Evolutionary conservation across 1,140 invertebrate species (phyloP), one percentile per base, ranked within the genome.

Genomic region (Cotesia chilonis): DNA sequence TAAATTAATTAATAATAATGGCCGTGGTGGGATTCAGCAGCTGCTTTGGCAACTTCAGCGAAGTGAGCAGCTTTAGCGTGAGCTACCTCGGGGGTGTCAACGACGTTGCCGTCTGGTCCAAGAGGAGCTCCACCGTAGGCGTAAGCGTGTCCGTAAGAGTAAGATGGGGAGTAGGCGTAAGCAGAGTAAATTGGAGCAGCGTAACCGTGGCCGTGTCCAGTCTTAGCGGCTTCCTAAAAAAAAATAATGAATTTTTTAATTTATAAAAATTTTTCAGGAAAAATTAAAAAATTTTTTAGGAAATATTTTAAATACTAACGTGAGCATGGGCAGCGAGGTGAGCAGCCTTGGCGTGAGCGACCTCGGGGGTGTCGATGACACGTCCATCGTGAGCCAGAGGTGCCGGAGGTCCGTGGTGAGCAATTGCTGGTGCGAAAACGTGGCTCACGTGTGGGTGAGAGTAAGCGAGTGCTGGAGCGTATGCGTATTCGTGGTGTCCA

Each of bases 51-150:
- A 10, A 47, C 41, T 47, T 47, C 41, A n/a, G 88, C 87, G 68
- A 86, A 83, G 77, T 90, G 90, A 4, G 85, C 87, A 20, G 88
- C 86, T 75, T 88, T 90, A 20, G 89, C 89, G 75, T 88, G 88
- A 70, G 88, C 88, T 3, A 91, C 90, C 76, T 90, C 90, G 55
- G 88, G 87, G 4, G 89, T 90, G 63, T 91, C 89, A 4, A 89
- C 78, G 4, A 89, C 89, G 3, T 88, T 86, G 6, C 88, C 89
- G 66, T 89, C 88, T 64, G 87, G 86, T 3, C 76, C 83, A 4
- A 87, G 75, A 3, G 85, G 85, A n/a, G 87, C 87, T 12, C 87
- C 86, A 41, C 74, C 82, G 6, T 86, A 75, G 3, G 84, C 84
- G 17, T 85, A 85, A 1, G 70, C 66, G 12, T 87, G 86, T 47